phyloP scores from a whole-genome alignment of 1,140 invertebrate species.

The Frieseomelitta varia region DNA sequence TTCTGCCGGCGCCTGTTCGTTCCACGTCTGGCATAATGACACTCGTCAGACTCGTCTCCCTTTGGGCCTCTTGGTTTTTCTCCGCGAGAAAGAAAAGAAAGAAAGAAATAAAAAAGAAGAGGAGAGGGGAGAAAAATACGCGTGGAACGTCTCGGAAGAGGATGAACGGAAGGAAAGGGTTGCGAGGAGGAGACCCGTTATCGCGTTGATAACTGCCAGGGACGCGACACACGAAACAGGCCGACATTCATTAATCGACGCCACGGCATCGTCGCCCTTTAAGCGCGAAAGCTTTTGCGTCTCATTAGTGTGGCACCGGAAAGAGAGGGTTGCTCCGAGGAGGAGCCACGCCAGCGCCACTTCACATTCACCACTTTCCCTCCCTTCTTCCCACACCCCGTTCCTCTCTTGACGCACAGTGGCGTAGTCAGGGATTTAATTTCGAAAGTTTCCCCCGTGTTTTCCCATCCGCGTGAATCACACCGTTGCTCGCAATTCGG shows the following conservation, averaged over 20 bases:
- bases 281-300: constrained; percentile 64
- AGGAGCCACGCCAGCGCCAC: constrained; percentile 33
- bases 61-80: neutral
- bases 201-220: constrained; percentile 52
- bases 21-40: constrained; percentile 40
- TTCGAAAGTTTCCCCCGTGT: constrained; percentile 1
- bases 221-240: constrained; percentile 20
- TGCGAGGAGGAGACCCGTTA: constrained; percentile 27
- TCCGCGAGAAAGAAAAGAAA: neutral
- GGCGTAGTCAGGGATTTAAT: constrained; percentile 38
- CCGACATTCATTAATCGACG: constrained; percentile 66
- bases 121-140: neutral
- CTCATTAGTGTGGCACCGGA: constrained; percentile 62
- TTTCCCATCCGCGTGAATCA: neutral
- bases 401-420: neutral
- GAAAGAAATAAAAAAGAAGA: neutral
- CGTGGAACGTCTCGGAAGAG: neutral
- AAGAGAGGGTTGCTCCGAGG: constrained; percentile 41
- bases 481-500: neutral
- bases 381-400: neutral
- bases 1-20: constrained; percentile 18
- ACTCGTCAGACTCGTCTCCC: constrained; percentile 33
- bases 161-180: neutral
- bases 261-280: constrained; percentile 55
- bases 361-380: constrained; percentile 34